Evolutionary conservation across 1,140 invertebrate genomes (phyloP), one percentile per base, ranked within the genome.

Genomic region (Bombyx mori): DNA sequence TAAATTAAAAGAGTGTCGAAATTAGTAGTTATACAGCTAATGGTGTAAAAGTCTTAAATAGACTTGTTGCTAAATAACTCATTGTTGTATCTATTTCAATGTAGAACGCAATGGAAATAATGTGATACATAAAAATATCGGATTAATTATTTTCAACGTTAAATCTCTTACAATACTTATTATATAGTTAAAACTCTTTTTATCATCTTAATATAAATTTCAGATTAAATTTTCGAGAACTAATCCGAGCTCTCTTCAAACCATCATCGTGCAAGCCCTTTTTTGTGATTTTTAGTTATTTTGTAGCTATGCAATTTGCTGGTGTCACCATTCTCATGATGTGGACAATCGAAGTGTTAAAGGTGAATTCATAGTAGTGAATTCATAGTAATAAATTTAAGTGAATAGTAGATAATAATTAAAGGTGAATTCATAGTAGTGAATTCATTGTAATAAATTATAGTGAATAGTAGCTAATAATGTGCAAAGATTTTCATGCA

Each of bases 331-430:
- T 77, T 8, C 8, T 80, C 4, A 56, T 66, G 2, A 59, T 73
- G 57, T 80, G 73, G 71, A 61, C 69, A 26, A 44, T 77, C 26
- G 74, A 77, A 22, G 65, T 79, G 7, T 57, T 79, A 50, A 43
- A 68, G 63, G 77, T 76, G 44, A 42, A 35, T 6, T 52, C 3
- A 9, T 35, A 35, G 26, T 35, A 35, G 26, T 35, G 26, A 18
- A 18, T 18, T 18, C 12, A 18, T 18, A 18, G 12, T 18, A 18
- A 18, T 18, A 18, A 18, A 18, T 18, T 18, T 0, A 18, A 18
- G 12, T 18, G 12, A 18, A 35, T 35, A 35, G 4, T 35, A 35
- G 4, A 0, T 2, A 35, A 35, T 35, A 5, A 35, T 35, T 18
- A 18, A 18, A 18, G 12, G 12, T 18, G 12, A 18, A 18, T 18